Conservation (phyloP, 2,113 vertebrate species). For the Macaca nemestrina region DNA sequence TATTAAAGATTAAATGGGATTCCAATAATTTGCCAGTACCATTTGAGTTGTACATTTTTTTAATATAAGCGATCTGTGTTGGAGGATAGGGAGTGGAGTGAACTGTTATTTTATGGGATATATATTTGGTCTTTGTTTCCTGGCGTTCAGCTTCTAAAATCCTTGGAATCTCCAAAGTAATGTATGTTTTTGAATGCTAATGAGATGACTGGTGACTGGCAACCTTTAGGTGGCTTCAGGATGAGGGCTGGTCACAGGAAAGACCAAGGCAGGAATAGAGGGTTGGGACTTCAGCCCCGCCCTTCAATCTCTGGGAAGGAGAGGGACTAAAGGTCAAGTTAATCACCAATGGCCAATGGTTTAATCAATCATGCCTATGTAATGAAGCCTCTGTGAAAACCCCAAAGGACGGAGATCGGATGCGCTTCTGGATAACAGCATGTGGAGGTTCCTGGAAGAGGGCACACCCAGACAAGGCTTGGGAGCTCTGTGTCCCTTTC, state of each 20-base stretch:
- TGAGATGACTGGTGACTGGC: neutral
- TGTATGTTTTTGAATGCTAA: neutral
- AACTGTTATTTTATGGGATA: neutral
- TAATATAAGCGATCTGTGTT: neutral
- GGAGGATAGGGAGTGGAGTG: neutral
- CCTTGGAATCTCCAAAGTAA: neutral
- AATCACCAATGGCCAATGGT: neutral
- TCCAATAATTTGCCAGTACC: neutral
- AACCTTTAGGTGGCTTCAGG: neutral
- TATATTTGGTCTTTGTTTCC: neutral
- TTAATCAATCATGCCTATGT: neutral
- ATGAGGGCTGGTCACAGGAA: neutral
- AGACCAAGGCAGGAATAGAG: neutral
- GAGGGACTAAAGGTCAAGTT: neutral
- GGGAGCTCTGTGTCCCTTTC: neutral
- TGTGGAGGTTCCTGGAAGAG: neutral
- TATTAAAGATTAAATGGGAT: neutral
- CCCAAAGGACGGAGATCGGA: neutral
- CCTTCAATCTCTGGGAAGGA: neutral
- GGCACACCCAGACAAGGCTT: neutral
- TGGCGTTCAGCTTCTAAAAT: neutral
- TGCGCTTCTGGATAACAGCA: neutral
- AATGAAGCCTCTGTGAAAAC: neutral
- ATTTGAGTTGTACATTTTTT: neutral
- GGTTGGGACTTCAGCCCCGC: neutral